Percentiles rank a stretch among this genome's conserved stretches.
Conservation (phyloP, 1,140 invertebrate genomes). For the Drosophila serrata region DNA sequence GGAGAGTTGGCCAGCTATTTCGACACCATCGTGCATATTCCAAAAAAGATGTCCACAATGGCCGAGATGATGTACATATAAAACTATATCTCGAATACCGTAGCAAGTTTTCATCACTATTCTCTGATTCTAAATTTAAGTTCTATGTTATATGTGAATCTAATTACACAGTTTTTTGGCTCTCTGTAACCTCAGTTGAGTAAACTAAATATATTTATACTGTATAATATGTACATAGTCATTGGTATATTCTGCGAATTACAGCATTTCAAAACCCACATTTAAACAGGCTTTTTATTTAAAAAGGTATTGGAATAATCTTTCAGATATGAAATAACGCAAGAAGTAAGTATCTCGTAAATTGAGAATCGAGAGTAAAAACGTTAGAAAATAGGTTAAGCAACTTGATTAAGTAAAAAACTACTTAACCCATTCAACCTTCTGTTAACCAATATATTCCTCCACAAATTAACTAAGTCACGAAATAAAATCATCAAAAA, state of each 20-base stretch:
- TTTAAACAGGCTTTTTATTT: not conserved
- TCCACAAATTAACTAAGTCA: not conserved
- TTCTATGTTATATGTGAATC: constrained; percentile 43
- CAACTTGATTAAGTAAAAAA: too few species aligned
- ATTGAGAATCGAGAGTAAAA: not conserved
- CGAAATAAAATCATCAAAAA: not conserved
- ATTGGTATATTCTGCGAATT: constrained; percentile 43
- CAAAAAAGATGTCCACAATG: constrained; percentile 98
- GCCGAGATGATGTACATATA: constrained; percentile 98
- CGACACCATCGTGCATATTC: constrained; percentile 96
- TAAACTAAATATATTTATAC: constrained; percentile 40
- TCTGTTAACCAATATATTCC: too few species aligned
- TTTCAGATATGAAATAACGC: not conserved
- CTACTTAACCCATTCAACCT: too few species aligned
- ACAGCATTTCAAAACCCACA: constrained; percentile 33
- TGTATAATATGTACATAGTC: constrained; percentile 48
- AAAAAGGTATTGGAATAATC: not conserved
- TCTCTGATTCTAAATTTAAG: constrained; percentile 31
- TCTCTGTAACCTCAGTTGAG: constrained; percentile 24
- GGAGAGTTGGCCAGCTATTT: constrained; percentile 97
- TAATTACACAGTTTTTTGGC: constrained; percentile 32
- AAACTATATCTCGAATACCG: constrained; percentile 5
- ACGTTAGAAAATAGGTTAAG: not conserved
- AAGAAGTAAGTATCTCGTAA: too few species aligned
- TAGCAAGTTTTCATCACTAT: constrained; percentile 3